Evolutionary conservation across 2,888 invertebrate species (phyloP).

Genomic region (Eledona agricola): DNA sequence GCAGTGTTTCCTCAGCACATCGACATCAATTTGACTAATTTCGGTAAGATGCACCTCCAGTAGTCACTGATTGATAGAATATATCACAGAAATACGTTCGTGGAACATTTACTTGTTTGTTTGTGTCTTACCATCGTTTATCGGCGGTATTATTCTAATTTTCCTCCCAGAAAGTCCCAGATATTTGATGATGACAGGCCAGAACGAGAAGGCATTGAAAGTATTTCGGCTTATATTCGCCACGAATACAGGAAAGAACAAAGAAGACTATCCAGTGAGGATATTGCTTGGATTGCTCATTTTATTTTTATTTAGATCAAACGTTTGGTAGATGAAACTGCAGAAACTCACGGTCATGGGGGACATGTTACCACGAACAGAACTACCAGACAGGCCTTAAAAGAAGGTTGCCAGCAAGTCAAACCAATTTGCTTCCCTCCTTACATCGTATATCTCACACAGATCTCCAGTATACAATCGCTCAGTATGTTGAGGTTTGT

Average conservation of each 20-base stretch:
- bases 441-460: too few species aligned
- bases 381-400: constrained; percentile 63
- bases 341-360: constrained; percentile 33
- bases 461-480: too few species aligned
- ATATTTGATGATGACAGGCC: constrained; percentile 75
- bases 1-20: constrained; percentile 69
- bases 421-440: constrained; percentile 73
- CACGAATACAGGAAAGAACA: constrained; percentile 70
- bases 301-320: constrained; percentile 53
- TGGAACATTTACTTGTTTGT: constrained; percentile 71
- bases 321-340: constrained; percentile 56
- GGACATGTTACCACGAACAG: constrained; percentile 53
- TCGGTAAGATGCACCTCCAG: too few species aligned
- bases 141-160: constrained; percentile 69
- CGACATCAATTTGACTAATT: constrained; percentile 60
- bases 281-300: not conserved
- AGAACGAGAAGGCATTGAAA: constrained; percentile 70
- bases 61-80: constrained; percentile 60
- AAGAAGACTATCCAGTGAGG: constrained; percentile 71
- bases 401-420: constrained; percentile 70
- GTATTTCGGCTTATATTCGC: constrained; percentile 72
- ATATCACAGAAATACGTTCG: constrained; percentile 64
- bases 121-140: constrained; percentile 70
- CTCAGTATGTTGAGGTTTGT: too few species aligned
- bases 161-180: constrained; percentile 80